These are phyloP conservation scores for Maccullochella peelii DNA, from an alignment of 2,113 vertebrate species.

Conservation along the genomic window DNA sequence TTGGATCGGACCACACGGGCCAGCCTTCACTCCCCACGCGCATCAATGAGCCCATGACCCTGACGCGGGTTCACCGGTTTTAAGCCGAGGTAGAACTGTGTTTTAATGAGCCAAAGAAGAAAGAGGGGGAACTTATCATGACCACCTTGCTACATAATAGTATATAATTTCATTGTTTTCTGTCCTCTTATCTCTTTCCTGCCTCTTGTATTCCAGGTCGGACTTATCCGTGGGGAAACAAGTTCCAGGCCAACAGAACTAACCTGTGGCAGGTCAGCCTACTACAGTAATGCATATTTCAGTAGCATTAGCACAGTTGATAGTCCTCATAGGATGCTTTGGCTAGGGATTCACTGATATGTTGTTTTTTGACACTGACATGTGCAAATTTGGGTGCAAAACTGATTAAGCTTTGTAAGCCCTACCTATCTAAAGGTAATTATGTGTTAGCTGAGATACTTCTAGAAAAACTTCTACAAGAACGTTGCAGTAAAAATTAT, in stretches of 20 bases:
- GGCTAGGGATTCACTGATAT: not conserved
- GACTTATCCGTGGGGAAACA: slow-evolving; percentile 95
- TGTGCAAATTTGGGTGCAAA: not conserved
- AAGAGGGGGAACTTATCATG: not conserved
- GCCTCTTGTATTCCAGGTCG: slow-evolving; percentile 82
- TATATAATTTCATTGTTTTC: not conserved
- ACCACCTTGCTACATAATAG: not conserved
- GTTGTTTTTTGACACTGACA: not conserved
- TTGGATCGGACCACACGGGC: too few species aligned
- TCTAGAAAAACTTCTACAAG: too few species aligned
- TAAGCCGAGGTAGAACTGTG: too few species aligned
- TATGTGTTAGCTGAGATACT: not conserved
- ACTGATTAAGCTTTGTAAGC: not conserved
- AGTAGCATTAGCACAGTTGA: not conserved
- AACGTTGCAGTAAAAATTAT: not conserved
- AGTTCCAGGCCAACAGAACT: slow-evolving; percentile 90
- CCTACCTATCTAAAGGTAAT: not conserved
- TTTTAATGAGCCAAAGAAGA: not conserved
- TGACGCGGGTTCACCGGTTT: too few species aligned
- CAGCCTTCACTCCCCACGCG: too few species aligned
- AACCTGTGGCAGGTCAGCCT: slow-evolving; percentile 95
- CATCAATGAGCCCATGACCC: too few species aligned
- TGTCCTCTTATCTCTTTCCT: not conserved
- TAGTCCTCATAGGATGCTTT: not conserved
- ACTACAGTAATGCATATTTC: not conserved